Evolutionary conservation across 2,797 vertebrate genomes (phyloP).

Genomic region (Centroberyx gerrardi): DNA sequence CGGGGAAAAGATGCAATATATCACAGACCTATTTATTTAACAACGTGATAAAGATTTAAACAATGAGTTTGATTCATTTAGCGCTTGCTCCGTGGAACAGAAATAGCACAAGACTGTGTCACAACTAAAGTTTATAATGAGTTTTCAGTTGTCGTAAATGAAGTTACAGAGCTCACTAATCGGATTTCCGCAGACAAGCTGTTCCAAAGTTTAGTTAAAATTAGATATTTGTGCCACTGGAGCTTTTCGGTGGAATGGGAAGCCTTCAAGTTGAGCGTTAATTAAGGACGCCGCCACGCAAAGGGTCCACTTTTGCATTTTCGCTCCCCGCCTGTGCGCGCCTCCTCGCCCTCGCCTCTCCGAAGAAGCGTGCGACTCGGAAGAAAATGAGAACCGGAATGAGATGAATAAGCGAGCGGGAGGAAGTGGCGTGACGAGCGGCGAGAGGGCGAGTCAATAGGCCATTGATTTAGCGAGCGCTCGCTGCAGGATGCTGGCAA

Average conservation of each 20-base stretch:
- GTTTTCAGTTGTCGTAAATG: not conserved
- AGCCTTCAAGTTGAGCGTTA: slow-evolving; percentile 20
- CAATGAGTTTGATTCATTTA: no score
- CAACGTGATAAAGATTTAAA: no score
- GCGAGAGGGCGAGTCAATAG: slow-evolving; percentile 37
- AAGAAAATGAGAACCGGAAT: slow-evolving; percentile 32
- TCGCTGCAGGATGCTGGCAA: slow-evolving; percentile 34
- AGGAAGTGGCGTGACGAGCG: slow-evolving; percentile 15
- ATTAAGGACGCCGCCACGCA: slow-evolving; percentile 20
- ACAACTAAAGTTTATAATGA: not conserved
- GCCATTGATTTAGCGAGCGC: slow-evolving; percentile 15
- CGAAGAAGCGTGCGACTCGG: not conserved
- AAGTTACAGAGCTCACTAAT: not conserved
- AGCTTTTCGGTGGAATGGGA: slow-evolving; percentile 2
- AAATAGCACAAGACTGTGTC: not conserved
- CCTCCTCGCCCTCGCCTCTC: slow-evolving; percentile 1
- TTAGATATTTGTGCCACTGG: slow-evolving; percentile 20
- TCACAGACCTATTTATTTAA: not conserved
- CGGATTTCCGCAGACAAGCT: not conserved
- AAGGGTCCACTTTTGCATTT: not conserved
- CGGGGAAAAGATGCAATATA: not conserved
- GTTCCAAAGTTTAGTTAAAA: not conserved
- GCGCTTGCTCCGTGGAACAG: not conserved
- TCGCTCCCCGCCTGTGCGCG: not conserved
- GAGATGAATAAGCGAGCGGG: slow-evolving; percentile 5